These are phyloP conservation scores for Alaudala cheleensis DNA, from an alignment of 2,113 vertebrate genomes.

Conservation along the genomic window DNA sequence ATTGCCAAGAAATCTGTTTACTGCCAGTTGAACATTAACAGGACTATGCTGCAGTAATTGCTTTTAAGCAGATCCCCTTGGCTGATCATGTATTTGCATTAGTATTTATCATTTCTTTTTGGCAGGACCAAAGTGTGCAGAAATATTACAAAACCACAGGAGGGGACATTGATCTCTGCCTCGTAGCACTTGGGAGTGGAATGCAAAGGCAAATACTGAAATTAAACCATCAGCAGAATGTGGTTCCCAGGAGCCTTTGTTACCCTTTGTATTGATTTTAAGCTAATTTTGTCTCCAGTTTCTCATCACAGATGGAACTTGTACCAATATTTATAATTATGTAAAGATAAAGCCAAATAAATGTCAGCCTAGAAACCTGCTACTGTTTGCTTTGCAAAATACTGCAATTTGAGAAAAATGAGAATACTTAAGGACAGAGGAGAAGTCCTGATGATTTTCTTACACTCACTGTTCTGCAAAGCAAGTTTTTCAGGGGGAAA, in stretches of 20 bases:
- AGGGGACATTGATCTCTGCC: background rate
- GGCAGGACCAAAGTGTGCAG: background rate
- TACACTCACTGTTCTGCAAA: background rate
- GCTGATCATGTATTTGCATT: background rate
- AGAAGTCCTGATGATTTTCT: background rate
- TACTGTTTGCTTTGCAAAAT: background rate
- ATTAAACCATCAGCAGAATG: background rate
- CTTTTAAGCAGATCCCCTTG: constrained; percentile 6
- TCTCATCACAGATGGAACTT: background rate
- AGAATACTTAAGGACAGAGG: background rate
- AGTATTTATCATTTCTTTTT: background rate
- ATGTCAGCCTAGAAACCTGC: background rate
- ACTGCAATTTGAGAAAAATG: background rate
- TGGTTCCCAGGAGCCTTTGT: background rate
- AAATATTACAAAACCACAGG: background rate
- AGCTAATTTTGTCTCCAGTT: constrained; percentile 13
- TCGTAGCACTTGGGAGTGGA: background rate
- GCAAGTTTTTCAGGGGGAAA: background rate
- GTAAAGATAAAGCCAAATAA: background rate
- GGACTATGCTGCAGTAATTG: background rate
- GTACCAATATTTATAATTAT: background rate
- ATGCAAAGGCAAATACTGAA: constrained; percentile 6
- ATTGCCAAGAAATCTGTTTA: background rate
- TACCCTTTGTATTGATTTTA: background rate
- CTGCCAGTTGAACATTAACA: constrained; percentile 36